Evolutionary conservation across 2,113 vertebrate species (phyloP).

Genomic region (Gambusia affinis): DNA sequence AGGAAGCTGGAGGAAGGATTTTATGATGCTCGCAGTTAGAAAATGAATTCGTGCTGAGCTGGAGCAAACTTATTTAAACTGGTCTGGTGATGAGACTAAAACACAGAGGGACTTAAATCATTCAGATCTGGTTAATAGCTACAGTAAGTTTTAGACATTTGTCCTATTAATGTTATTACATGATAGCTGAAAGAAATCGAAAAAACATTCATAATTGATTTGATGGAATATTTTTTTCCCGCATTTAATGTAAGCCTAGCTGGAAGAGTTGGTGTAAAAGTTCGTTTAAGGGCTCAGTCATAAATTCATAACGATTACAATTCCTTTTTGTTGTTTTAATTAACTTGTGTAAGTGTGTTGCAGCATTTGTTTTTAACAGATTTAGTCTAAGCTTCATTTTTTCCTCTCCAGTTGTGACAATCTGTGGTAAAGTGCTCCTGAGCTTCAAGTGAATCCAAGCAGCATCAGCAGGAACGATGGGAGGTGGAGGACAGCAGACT

Average conservation of each 20-base stretch:
- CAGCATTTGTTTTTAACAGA: no score
- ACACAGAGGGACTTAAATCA: constrained; percentile 7
- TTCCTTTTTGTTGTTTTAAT: not conserved
- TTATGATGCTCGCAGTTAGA: not conserved
- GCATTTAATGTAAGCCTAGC: no score
- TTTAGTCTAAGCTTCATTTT: no score
- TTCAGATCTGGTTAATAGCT: not conserved
- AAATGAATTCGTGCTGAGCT: constrained; percentile 6
- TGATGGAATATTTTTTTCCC: no score
- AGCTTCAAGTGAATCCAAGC: constrained; percentile 21
- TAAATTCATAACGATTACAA: no score
- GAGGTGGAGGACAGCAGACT: constrained; percentile 53
- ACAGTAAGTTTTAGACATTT: constrained; percentile 47
- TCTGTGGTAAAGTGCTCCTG: constrained; percentile 9
- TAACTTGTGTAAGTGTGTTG: not conserved
- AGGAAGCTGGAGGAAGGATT: not conserved
- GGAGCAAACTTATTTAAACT: constrained; percentile 1
- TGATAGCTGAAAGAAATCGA: not conserved
- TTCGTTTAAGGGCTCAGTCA: not conserved
- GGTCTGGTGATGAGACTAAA: constrained; percentile 11
- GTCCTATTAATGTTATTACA: constrained; percentile 4
- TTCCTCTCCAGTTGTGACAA: constrained; percentile 24
- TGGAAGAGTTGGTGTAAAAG: not conserved
- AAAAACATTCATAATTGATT: not conserved
- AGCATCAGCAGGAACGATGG: constrained; percentile 42